Percentiles rank a stretch among this genome's conserved stretches.
These are phyloP conservation scores for Cyclargus thomasi DNA, from an alignment of 1,140 invertebrate species.

Conservation along the genomic window DNA sequence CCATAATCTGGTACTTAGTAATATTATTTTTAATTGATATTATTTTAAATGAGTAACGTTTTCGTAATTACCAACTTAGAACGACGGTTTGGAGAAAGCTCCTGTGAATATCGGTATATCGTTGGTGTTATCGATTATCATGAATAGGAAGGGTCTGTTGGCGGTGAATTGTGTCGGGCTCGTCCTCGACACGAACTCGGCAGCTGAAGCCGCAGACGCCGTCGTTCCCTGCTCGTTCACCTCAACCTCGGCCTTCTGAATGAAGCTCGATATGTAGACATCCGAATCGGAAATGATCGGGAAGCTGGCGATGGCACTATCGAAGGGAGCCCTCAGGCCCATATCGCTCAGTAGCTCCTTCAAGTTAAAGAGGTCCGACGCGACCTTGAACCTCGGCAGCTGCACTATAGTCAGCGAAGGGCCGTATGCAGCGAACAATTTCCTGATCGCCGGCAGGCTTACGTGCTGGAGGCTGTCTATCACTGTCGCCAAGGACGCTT, in stretches of 20 bases:
- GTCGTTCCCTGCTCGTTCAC: slow-evolving; percentile 83
- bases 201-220: slow-evolving; percentile 76
- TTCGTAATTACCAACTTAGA: too few relatives aligned
- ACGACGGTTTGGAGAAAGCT: slow-evolving; percentile 55
- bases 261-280: slow-evolving; percentile 70
- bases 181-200: slow-evolving; percentile 65
- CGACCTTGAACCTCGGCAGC: slow-evolving; percentile 80
- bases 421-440: slow-evolving; percentile 43
- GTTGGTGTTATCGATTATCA: slow-evolving; percentile 67
- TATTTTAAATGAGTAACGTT: too few relatives aligned
- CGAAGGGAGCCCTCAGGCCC: slow-evolving; percentile 81
- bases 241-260: slow-evolving; percentile 85
- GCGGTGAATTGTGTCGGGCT: slow-evolving; percentile 51
- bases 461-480: slow-evolving; percentile 64
- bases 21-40: too few relatives aligned
- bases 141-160: slow-evolving; percentile 72
- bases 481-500: slow-evolving; percentile 40
- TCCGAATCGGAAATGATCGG: slow-evolving; percentile 75
- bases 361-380: slow-evolving; percentile 76
- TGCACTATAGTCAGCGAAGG: slow-evolving; percentile 70
- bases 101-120: slow-evolving; percentile 69
- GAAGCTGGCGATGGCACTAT: slow-evolving; percentile 74
- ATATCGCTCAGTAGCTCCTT: slow-evolving; percentile 77
- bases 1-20: too few relatives aligned
- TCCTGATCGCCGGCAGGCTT: slow-evolving; percentile 69